phyloP scores from a whole-genome alignment of 2,113 vertebrate genomes.

The Stegostoma tigrinum region DNA sequence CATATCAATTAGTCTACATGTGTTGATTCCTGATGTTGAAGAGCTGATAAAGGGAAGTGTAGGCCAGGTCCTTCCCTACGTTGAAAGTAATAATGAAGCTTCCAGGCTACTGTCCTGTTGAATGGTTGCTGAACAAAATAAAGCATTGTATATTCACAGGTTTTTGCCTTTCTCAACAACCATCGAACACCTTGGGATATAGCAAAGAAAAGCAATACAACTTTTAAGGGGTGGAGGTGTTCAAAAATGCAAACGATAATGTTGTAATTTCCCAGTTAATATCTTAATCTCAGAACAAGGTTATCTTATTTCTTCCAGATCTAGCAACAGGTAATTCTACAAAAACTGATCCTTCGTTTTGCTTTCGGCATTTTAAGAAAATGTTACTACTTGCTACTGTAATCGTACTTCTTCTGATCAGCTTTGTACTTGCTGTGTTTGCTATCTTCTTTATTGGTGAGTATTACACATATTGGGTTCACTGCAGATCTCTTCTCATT shows the following conservation, averaged over 20 bases:
- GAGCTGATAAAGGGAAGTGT: not conserved
- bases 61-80: not conserved
- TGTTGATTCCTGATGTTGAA: not conserved
- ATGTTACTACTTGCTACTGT: not conserved
- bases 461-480: not conserved
- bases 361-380: not conserved
- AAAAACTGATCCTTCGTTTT: too few species aligned
- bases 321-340: not conserved
- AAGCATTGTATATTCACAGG: not conserved
- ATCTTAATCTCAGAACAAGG: not conserved
- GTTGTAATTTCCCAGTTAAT: not conserved
- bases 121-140: not conserved
- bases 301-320: not conserved
- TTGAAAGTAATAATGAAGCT: not conserved
- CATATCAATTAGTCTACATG: not conserved
- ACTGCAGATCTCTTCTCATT: not conserved
- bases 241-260: not conserved
- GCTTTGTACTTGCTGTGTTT: not conserved
- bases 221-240: not conserved
- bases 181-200: not conserved
- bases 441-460: constrained; percentile 29
- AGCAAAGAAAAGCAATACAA: not conserved
- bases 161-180: not conserved
- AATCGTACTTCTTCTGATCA: not conserved
- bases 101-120: not conserved